phyloP scores from a whole-genome alignment of 1,140 invertebrate species.

The Adoxophyes honmai region DNA sequence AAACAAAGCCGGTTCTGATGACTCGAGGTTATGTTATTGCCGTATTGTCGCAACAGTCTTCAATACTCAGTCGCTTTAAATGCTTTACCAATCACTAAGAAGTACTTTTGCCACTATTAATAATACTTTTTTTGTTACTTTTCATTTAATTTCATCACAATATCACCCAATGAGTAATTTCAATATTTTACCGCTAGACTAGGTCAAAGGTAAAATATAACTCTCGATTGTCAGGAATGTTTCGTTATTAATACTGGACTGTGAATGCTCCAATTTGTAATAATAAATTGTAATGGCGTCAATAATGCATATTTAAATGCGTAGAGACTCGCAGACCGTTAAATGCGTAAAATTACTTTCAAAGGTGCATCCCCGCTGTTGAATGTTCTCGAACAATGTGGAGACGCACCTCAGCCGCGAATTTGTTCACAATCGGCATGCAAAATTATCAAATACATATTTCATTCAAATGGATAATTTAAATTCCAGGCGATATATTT shows the following conservation, averaged over 20 bases:
- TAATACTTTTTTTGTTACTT: slow-evolving; percentile 51
- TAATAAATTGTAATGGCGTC: neutral
- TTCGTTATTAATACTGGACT: slow-evolving; percentile 63
- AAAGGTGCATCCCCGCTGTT: neutral
- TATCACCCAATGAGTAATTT: slow-evolving; percentile 71
- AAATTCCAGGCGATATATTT: slow-evolving; percentile 2
- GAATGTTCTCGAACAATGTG: neutral
- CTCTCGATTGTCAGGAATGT: slow-evolving; percentile 69
- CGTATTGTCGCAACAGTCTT: slow-evolving; percentile 45
- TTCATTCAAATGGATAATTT: slow-evolving; percentile 7
- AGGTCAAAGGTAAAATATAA: slow-evolving; percentile 46
- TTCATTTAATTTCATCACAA: slow-evolving; percentile 49
- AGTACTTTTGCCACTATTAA: slow-evolving; percentile 49
- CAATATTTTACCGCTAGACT: slow-evolving; percentile 44
- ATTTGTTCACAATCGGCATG: neutral
- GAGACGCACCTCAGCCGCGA: neutral
- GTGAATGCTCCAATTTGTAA: slow-evolving; percentile 28
- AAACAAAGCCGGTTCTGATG: slow-evolving; percentile 15
- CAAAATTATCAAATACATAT: neutral
- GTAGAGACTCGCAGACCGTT: slow-evolving; percentile 34
- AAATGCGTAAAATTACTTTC: slow-evolving; percentile 26
- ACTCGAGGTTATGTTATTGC: too few species aligned
- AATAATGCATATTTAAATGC: slow-evolving; percentile 26
- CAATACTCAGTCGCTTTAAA: slow-evolving; percentile 51
- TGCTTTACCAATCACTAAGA: slow-evolving; percentile 39